Conservation (phyloP, 2,888 invertebrate genomes). For the Tenthredo distinguenda region DNA sequence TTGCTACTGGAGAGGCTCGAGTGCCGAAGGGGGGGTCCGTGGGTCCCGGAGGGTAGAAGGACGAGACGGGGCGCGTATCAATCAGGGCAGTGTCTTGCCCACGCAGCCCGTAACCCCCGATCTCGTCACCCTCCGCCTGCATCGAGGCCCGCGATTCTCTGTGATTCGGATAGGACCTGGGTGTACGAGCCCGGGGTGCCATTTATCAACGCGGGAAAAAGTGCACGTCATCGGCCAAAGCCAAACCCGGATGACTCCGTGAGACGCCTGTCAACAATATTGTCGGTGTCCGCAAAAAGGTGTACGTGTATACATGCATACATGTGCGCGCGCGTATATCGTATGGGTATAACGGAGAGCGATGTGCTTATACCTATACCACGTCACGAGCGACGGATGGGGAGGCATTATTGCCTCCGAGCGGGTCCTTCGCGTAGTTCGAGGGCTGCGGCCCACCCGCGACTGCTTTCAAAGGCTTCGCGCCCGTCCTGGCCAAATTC, state of each 20-base stretch:
- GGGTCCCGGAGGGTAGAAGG: not conserved
- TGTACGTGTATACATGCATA: not conserved
- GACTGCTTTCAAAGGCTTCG: conserved; percentile 40
- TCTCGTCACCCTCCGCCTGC: conserved; percentile 58
- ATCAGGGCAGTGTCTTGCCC: conserved; percentile 72
- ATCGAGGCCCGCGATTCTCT: conserved; percentile 66
- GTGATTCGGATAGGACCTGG: conserved; percentile 65
- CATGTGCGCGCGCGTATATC: not conserved
- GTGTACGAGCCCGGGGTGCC: conserved; percentile 65
- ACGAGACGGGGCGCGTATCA: conserved; percentile 64
- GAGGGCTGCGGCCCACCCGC: conserved; percentile 25
- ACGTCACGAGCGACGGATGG: not conserved
- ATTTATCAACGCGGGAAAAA: conserved; percentile 77
- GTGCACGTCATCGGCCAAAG: conserved; percentile 73
- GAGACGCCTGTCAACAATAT: conserved; percentile 75
- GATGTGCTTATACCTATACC: not conserved
- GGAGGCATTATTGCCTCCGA: conserved; percentile 47
- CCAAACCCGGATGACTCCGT: conserved; percentile 76
- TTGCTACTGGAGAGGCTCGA: conserved; percentile 38
- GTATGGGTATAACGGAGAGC: not conserved
- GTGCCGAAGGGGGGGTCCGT: not conserved
- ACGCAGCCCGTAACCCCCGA: conserved; percentile 60
- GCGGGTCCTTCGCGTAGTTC: conserved; percentile 36
- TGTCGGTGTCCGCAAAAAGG: conserved; percentile 62
- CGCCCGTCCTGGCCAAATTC: conserved; percentile 21